A percentile compares a stretch with the other conserved stretches of the same genome.
phyloP scores from a whole-genome alignment of 2,113 vertebrate genomes.

The Geococcyx californianus region DNA sequence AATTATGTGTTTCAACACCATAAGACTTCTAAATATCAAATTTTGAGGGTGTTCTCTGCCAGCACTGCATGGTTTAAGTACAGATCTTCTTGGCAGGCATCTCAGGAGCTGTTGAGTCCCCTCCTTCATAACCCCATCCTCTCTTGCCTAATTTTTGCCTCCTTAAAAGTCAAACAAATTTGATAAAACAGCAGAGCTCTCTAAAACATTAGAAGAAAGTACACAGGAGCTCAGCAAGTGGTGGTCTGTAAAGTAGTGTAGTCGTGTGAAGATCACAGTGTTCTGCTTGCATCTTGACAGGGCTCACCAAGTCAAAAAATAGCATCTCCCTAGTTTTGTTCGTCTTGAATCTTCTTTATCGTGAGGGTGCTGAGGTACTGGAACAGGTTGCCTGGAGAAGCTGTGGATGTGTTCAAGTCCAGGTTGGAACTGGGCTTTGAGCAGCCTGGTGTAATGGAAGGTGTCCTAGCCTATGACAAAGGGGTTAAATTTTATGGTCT shows the following conservation, averaged over 20 bases:
- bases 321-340: not conserved
- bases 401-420: too few relatives aligned
- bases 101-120: slow-evolving; percentile 4
- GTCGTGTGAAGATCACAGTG: not conserved
- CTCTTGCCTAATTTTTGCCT: not conserved
- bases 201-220: not conserved
- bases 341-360: not conserved
- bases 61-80: slow-evolving; percentile 2
- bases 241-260: not conserved
- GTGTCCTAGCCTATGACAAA: too few relatives aligned
- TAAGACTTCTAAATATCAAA: slow-evolving; percentile 35
- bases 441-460: too few relatives aligned
- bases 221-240: not conserved
- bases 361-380: too few relatives aligned
- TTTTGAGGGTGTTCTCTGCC: slow-evolving; percentile 36
- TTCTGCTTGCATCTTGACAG: not conserved
- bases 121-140: not conserved
- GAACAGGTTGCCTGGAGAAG: too few relatives aligned
- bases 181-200: not conserved
- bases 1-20: not conserved
- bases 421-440: too few relatives aligned
- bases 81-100: slow-evolving; percentile 40
- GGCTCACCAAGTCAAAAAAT: not conserved
- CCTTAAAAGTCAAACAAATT: not conserved
- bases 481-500: too few relatives aligned